Conservation (phyloP, 2,888 invertebrate genomes). For the Dusona sp. region DNA sequence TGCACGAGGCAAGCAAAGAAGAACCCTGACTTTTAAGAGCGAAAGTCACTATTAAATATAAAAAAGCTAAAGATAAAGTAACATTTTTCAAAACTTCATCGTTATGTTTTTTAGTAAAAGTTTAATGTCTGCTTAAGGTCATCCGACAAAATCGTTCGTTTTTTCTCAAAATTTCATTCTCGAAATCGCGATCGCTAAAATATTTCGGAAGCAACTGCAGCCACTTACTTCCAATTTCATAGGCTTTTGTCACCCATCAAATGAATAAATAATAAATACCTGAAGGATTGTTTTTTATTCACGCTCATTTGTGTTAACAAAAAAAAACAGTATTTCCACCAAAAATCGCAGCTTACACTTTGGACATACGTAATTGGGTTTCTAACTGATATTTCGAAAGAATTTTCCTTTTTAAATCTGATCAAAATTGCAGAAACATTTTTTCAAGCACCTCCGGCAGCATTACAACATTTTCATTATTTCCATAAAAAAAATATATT, state of each 20-base stretch:
- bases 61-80: neutral
- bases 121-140: neutral
- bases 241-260: neutral
- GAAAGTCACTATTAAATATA: constrained; percentile 1
- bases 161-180: neutral
- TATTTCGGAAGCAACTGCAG: neutral
- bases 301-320: too few species aligned
- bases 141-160: neutral
- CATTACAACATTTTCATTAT: too few species aligned
- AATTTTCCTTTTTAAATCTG: too few species aligned
- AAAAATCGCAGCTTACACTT: too few species aligned
- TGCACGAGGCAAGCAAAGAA: neutral
- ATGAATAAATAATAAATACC: neutral
- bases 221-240: neutral
- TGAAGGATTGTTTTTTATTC: too few species aligned
- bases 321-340: too few species aligned
- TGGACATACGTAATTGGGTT: too few species aligned
- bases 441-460: too few species aligned
- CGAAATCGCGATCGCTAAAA: too few species aligned
- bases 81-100: neutral
- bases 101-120: neutral
- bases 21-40: constrained; percentile 11
- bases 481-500: too few species aligned
- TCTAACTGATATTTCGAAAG: too few species aligned
- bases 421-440: too few species aligned